These are phyloP conservation scores for Penaeus monodon DNA, from an alignment of 2,888 invertebrate species.

Conservation along the genomic window DNA sequence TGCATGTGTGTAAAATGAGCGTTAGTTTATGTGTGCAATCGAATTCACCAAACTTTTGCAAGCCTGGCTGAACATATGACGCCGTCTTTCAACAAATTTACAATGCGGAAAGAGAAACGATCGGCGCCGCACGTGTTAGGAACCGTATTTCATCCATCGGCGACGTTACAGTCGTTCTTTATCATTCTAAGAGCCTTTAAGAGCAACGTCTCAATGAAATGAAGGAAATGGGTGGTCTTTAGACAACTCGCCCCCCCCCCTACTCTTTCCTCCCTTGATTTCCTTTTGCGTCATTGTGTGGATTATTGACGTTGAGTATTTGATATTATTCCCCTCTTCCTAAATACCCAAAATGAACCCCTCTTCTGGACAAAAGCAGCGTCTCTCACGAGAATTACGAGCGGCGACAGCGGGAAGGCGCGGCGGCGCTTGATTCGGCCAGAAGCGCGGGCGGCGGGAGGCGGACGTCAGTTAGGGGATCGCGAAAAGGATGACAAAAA, in stretches of 20 bases:
- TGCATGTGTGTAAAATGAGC: slow-evolving; percentile 35
- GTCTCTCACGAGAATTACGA: too few relatives aligned
- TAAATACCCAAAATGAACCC: background rate
- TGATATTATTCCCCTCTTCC: background rate
- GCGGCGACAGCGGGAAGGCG: too few relatives aligned
- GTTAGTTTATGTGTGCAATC: slow-evolving; percentile 7
- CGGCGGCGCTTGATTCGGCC: too few relatives aligned
- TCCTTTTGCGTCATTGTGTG: background rate
- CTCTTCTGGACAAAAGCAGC: background rate
- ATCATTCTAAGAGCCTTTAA: background rate
- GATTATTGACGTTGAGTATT: too few relatives aligned
- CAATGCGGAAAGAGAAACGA: slow-evolving; percentile 1
- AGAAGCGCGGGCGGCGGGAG: too few relatives aligned
- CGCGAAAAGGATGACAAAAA: too few relatives aligned
- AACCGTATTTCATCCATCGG: slow-evolving; percentile 24
- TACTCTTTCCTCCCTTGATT: background rate
- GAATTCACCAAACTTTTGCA: slow-evolving; percentile 9
- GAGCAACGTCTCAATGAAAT: slow-evolving; percentile 1
- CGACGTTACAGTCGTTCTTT: slow-evolving; percentile 8
- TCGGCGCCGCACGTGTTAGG: slow-evolving; percentile 22
- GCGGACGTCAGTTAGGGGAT: too few relatives aligned
- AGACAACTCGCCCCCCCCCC: background rate
- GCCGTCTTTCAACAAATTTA: slow-evolving; percentile 5
- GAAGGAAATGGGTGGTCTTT: slow-evolving; percentile 23
- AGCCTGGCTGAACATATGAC: slow-evolving; percentile 12